Base-by-base conservation (phyloP, 2,888 invertebrate genomes). In the Pristionchus exspectatus region DNA sequence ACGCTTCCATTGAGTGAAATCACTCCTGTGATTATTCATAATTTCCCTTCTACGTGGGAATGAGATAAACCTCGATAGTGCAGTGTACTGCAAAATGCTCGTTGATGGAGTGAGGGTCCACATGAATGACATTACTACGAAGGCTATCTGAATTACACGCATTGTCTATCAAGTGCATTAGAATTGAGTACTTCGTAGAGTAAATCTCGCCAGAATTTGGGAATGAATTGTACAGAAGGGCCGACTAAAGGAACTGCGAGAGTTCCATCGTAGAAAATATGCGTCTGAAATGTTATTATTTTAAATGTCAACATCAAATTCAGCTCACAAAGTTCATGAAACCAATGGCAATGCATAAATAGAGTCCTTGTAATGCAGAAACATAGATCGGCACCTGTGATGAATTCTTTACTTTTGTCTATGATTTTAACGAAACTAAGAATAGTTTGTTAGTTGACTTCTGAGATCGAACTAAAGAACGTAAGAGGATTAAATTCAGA, bases 101-200 rank as follows among this genome's bases (percentile, higher is more conserved):
- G 74, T 74, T 24, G 74, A 16, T 38, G 74, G 74, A 74, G 74
- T 74, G 21, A 74, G 38, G 16, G 21, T 38, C 74, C 74, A 74
- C 74, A 74, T 74, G 74, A 74, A 74, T 24, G 74, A 74, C 74
- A 74, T 74, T 33, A 74, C 74, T 38, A 38, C 24, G 74, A 74
- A 74, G 0, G 74, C 74, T 21, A 38, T 21, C 74, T 74, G 7
- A 24, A 74, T 38, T 74, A 1, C 18, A 63, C 24, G n/a, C 1
- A 24, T 74, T 38, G 21, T 74, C 72, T 33, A 2, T 5, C 14
- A 30, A 33, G 1, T 4, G 30, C 24, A 72, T 33, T 12, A 33
- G 72, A 72, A 72, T 18, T 72, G 33, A 72, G 27, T n/a, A 69
- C 74, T 24, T 38, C 16, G 24, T 74, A 74, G 7, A 74, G 38